These are phyloP conservation scores for Cheilosia urbana DNA, from an alignment of 2,888 invertebrate genomes.

Conservation along the genomic window DNA sequence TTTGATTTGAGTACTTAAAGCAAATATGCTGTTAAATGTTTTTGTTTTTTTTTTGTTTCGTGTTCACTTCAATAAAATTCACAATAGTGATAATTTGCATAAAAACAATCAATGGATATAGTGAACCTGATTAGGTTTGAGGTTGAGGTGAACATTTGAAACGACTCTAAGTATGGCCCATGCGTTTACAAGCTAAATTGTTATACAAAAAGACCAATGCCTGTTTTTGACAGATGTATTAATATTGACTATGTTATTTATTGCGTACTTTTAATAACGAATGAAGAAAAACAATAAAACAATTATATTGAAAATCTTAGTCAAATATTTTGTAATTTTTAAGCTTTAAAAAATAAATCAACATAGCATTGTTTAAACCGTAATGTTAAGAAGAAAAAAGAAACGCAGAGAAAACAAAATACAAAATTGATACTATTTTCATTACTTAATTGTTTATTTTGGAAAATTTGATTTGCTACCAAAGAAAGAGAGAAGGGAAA, in stretches of 20 bases:
- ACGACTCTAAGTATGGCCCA: too few species aligned
- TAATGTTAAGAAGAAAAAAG: constrained; percentile 2
- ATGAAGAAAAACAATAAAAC: constrained; percentile 8
- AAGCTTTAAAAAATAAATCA: constrained; percentile 46
- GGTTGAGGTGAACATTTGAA: too few species aligned
- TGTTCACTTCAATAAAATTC: too few species aligned
- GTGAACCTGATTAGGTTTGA: too few species aligned
- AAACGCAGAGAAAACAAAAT: constrained; percentile 34
- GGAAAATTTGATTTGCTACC: constrained; percentile 42
- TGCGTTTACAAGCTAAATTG: background rate
- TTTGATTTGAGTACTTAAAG: constrained; percentile 60
- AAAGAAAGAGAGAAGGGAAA: constrained; percentile 53
- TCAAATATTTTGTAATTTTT: constrained; percentile 50
- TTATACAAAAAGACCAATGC: constrained; percentile 10
- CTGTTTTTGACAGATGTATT: constrained; percentile 27
- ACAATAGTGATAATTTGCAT: too few species aligned
- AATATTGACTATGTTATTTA: constrained; percentile 41
- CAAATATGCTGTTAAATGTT: background rate
- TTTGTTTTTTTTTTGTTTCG: too few species aligned
- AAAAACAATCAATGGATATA: too few species aligned
- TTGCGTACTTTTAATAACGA: constrained; percentile 18
- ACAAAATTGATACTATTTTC: constrained; percentile 30
- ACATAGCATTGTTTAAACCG: constrained; percentile 15
- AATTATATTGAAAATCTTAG: constrained; percentile 24
- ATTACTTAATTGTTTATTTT: constrained; percentile 31